phyloP scores from a whole-genome alignment of 2,888 invertebrate species.

The Cryptocephalus moraei region DNA sequence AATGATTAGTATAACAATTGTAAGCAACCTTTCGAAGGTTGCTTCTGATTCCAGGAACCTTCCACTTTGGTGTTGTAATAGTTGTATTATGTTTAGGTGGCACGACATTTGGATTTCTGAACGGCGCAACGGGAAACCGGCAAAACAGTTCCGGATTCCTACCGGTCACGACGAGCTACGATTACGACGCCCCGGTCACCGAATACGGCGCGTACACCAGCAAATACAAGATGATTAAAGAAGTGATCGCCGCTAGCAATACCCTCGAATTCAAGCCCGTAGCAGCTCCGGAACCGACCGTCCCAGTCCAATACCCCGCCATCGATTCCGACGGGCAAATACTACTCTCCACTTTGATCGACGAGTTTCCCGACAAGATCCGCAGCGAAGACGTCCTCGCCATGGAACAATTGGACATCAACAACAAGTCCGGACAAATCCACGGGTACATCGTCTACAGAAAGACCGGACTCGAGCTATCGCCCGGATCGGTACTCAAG shows the following conservation, averaged over 20 bases:
- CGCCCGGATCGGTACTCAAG: conserved; percentile 23
- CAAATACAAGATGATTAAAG: conserved; percentile 53
- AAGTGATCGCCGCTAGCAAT: conserved; percentile 36
- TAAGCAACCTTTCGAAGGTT: too few relatives aligned
- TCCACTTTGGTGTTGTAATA: too few relatives aligned
- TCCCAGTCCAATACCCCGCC: conserved; percentile 28
- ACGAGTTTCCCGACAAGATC: neutral
- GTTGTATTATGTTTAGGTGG: neutral
- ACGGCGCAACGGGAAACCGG: neutral
- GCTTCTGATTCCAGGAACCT: too few relatives aligned
- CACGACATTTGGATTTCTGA: neutral
- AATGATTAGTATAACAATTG: too few relatives aligned
- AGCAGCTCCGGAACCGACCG: conserved; percentile 23
- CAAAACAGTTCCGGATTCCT: conserved; percentile 23
- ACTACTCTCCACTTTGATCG: neutral
- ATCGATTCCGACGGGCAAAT: conserved; percentile 9
- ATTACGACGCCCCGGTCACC: conserved; percentile 75
- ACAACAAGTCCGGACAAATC: conserved; percentile 41
- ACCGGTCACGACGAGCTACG: conserved; percentile 31
- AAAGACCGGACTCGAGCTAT: conserved; percentile 26
- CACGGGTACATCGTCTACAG: conserved; percentile 47
- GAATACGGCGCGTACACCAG: conserved; percentile 83
- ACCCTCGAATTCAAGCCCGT: conserved; percentile 27
- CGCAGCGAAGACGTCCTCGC: conserved; percentile 11
- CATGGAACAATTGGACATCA: conserved; percentile 31